Conservation (phyloP, 2,888 invertebrate species). For the Drosophila quinaria region DNA sequence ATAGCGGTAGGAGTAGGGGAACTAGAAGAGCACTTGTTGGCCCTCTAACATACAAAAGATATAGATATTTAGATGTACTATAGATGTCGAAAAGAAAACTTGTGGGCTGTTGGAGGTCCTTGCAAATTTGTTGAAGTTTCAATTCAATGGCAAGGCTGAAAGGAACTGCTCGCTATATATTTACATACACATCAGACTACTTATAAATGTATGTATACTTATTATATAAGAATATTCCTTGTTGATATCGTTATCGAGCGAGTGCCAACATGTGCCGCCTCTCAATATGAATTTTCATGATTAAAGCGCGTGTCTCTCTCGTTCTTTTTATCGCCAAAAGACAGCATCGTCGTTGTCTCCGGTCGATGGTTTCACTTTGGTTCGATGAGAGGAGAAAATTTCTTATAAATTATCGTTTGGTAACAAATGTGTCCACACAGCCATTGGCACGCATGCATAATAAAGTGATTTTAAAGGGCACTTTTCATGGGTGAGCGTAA, state of each 20-base stretch:
- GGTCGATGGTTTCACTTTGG: conserved; percentile 24
- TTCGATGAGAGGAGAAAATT: conserved; percentile 66
- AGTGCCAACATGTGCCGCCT: conserved; percentile 53
- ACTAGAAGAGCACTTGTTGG: conserved; percentile 54
- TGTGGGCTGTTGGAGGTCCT: conserved; percentile 32
- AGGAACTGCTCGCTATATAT: conserved; percentile 5
- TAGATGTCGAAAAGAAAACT: conserved; percentile 32
- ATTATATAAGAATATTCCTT: conserved; percentile 12
- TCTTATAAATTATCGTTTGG: conserved; percentile 77
- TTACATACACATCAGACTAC: not conserved
- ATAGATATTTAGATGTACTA: conserved; percentile 35
- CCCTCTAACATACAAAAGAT: conserved; percentile 31
- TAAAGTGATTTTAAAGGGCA: conserved; percentile 82
- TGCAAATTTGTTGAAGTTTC: conserved; percentile 69
- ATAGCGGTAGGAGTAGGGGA: not conserved
- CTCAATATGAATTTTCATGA: conserved; percentile 76
- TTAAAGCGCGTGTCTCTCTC: conserved; percentile 66
- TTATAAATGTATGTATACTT: not conserved
- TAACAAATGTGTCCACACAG: conserved; percentile 76
- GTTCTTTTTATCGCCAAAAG: conserved; percentile 64
- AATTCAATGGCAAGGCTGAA: conserved; percentile 62
- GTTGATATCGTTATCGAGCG: conserved; percentile 36
- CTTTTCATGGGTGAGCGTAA: conserved; percentile 65
- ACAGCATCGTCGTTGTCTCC: conserved; percentile 34
- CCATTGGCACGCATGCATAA: conserved; percentile 78